Percentiles rank a stretch among this genome's conserved stretches.
Evolutionary conservation across 2,797 vertebrate species (phyloP).

Genomic region (Sebastes hubbsi): DNA sequence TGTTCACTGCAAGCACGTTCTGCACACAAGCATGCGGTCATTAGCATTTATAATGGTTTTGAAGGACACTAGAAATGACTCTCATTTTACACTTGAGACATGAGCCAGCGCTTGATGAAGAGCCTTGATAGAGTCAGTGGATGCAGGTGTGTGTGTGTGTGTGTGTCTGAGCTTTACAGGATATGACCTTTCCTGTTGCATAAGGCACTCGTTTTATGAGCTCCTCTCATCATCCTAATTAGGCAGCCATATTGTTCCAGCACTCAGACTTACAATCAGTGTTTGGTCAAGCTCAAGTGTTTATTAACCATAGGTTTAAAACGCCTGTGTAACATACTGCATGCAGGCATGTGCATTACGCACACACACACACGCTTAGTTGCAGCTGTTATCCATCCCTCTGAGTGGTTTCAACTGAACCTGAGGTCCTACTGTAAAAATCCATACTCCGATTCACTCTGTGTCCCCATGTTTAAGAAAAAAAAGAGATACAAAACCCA

Average conservation of each 20-base stretch:
- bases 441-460: neutral
- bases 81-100: conserved; percentile 39
- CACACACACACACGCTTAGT: neutral
- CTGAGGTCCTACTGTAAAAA: conserved; percentile 8
- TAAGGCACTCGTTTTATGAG: conserved; percentile 35
- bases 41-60: conserved; percentile 27
- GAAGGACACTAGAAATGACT: conserved; percentile 26
- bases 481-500: neutral
- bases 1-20: neutral
- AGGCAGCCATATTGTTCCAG: conserved; percentile 31
- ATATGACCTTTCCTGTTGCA: conserved; percentile 35
- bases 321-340: neutral
- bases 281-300: conserved; percentile 37
- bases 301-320: conserved; percentile 32
- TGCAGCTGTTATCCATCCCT: neutral
- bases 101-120: conserved; percentile 13
- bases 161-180: neutral
- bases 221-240: conserved; percentile 47
- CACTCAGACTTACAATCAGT: conserved; percentile 25
- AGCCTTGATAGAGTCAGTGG: conserved; percentile 5
- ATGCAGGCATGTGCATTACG: neutral
- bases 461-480: neutral
- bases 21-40: conserved; percentile 3
- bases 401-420: conserved; percentile 15
- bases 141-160: neutral